Evolutionary conservation across 1,140 invertebrate genomes (phyloP), one percentile per base, ranked within the genome.

Genomic region (Copidosoma floridanum): DNA sequence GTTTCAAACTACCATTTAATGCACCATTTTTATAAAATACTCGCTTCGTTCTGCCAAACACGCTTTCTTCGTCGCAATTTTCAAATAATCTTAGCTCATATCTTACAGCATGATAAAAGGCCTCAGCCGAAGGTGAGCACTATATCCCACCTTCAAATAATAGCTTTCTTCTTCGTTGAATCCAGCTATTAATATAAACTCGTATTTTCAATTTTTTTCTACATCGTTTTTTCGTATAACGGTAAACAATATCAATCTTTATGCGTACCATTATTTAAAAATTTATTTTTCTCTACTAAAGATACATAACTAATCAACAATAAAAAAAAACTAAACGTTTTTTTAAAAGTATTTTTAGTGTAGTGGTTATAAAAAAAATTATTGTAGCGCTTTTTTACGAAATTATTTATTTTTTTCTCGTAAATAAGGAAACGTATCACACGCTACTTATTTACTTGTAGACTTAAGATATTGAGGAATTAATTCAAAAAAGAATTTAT

Each of bases 21-120:
- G 48, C 61, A 63, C 50, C 55, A 63, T 63, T 63, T 47, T 52
- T 14, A 18, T 63, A 63, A 63, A 63, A 63, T 63, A 35, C 55
- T 57, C 40, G 20, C 4, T 52, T 46, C 11, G 38, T 18, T 26
- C 32, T 50, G 29, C 18, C 37, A 8, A 51, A 48, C 40, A n/a
- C n/a, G n/a, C n/a, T n/a, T n/a, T 37, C 23, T 21, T 57, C 38
- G 18, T 46, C 18, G n/a, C n/a, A 20, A 63, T 52, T 41, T n/a
- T n/a, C n/a, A 57, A 62, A 51, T 52, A 62, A 62, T 57, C 47
- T 57, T 38, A 54, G n/a, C n/a, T 38, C 11, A 62, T n/a, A 50
- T 51, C 53, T 62, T 62, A 62, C 16, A 57, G 4, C 44, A n/a
- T n/a, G 57, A 62, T 50, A 57, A 63, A 62, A 63, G 61, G 55